A percentile compares a stretch with the other conserved stretches of the same genome.
phyloP scores from a whole-genome alignment of 2,113 vertebrate genomes.

The Rhabdornis inornatus region DNA sequence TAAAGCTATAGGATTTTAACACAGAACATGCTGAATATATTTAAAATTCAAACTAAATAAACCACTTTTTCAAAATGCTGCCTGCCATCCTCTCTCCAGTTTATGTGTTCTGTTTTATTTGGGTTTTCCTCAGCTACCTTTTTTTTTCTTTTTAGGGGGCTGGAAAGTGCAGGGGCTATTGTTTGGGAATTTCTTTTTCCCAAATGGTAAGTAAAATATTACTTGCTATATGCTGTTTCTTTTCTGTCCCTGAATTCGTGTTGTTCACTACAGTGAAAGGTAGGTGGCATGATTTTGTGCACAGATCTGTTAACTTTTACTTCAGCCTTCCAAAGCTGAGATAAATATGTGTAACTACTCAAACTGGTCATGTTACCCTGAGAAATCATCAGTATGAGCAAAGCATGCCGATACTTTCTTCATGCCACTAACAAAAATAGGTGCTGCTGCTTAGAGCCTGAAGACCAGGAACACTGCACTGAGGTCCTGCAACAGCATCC shows the following conservation, averaged over 20 bases:
- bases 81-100: not conserved
- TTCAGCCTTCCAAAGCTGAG: not conserved
- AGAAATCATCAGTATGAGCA: not conserved
- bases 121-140: not conserved
- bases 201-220: not conserved
- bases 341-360: not conserved
- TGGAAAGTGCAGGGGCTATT: not conserved
- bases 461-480: not conserved
- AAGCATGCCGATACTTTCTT: not conserved
- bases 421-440: not conserved
- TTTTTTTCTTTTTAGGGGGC: not conserved
- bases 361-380: not conserved
- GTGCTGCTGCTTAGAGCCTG: not conserved
- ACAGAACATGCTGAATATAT: not conserved
- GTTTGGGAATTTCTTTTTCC: not conserved
- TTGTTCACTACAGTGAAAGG: not conserved
- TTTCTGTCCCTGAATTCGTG: not conserved
- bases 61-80: not conserved
- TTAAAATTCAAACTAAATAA: not conserved
- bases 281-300: not conserved
- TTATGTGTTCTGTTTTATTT: not conserved
- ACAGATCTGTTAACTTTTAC: not conserved
- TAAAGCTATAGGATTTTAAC: not conserved
- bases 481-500: not conserved
- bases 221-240: not conserved